Conservation (phyloP, 2,113 vertebrate genomes). For the Machaerirhynchus nigripectus region DNA sequence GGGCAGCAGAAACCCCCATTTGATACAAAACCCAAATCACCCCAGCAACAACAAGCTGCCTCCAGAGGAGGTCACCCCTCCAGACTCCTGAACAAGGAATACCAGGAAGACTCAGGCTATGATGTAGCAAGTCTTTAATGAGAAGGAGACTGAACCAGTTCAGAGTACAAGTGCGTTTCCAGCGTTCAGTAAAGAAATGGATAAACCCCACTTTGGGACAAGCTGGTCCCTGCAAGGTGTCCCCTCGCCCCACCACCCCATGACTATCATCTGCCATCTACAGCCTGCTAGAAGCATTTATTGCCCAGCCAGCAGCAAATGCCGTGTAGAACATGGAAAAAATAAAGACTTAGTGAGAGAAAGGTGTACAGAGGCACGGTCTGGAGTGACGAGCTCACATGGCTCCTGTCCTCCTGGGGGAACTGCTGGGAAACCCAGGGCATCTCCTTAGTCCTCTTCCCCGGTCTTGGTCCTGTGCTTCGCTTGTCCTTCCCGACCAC, state of each 20-base stretch:
- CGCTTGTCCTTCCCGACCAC: rapidly evolving
- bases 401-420: neutral
- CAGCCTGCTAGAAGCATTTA: neutral
- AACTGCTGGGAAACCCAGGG: neutral
- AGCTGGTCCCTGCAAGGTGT: neutral
- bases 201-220: neutral
- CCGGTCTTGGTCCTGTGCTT: neutral
- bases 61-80: neutral
- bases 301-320: neutral
- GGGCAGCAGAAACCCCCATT: neutral
- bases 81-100: neutral
- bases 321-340: neutral
- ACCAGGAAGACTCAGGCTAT: neutral
- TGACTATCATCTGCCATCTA: neutral
- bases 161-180: neutral
- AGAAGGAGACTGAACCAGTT: neutral
- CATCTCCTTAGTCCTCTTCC: neutral
- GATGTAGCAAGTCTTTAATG: constrained; percentile 51
- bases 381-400: neutral
- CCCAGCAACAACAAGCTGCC: neutral
- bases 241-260: neutral
- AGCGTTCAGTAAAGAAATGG: neutral
- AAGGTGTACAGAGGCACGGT: neutral
- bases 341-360: neutral
- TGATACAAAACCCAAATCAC: neutral